Evolutionary conservation across 2,113 vertebrate species (phyloP).

Genomic region (Periophthalmus modestus): DNA sequence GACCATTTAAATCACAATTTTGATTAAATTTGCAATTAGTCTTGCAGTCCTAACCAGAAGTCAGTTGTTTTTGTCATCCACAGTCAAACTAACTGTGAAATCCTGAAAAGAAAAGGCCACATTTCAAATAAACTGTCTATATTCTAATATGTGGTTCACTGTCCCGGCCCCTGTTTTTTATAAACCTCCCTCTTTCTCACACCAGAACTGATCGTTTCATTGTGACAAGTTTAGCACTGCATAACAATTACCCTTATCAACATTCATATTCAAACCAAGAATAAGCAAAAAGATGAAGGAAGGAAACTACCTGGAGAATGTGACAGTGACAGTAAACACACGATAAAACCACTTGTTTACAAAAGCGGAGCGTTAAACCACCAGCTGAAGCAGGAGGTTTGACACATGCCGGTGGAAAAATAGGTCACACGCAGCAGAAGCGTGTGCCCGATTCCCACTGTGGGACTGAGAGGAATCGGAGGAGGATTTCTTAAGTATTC

Average conservation of each 20-base stretch:
- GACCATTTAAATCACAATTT: not conserved
- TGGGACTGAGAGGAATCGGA: conserved; percentile 66
- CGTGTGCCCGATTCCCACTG: conserved; percentile 47
- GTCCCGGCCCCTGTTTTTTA: conserved; percentile 61
- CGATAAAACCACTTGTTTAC: conserved; percentile 45
- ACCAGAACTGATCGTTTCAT: conserved; percentile 27
- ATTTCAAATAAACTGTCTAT: conserved; percentile 23
- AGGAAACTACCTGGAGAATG: conserved; percentile 44
- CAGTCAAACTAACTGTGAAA: not conserved
- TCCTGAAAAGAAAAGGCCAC: not conserved
- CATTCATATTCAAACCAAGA: conserved; percentile 21
- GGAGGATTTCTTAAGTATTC: conserved; percentile 63
- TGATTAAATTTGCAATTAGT: not conserved
- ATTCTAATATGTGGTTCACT: conserved; percentile 67
- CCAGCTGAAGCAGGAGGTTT: conserved; percentile 54
- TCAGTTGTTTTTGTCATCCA: not conserved
- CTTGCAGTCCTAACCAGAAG: not conserved
- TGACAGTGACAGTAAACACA: conserved; percentile 59
- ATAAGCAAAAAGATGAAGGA: conserved; percentile 38
- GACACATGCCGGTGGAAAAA: conserved; percentile 65
- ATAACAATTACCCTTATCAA: conserved; percentile 3
- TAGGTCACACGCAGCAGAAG: conserved; percentile 72
- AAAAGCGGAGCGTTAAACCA: conserved; percentile 54
- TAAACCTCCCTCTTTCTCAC: conserved; percentile 38
- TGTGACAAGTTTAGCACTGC: conserved; percentile 22